A percentile compares a stretch with the other conserved stretches of the same genome.
phyloP scores from a whole-genome alignment of 2,113 vertebrate species.

The Peucedramus taeniatus region DNA sequence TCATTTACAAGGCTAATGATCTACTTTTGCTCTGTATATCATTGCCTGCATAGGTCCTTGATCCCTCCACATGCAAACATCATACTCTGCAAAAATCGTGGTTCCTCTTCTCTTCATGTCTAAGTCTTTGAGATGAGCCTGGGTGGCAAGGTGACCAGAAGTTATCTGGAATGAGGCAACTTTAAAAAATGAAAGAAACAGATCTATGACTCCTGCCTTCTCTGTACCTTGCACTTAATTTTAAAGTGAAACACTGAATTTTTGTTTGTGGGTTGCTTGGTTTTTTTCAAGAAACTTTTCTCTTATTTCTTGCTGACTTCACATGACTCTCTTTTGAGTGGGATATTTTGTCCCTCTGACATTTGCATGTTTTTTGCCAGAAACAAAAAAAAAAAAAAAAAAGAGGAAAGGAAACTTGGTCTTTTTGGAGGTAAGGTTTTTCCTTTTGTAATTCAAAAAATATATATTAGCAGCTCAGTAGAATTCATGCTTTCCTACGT shows the following conservation, averaged over 20 bases:
- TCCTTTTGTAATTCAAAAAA: background rate
- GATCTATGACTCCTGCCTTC: background rate
- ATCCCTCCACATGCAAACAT: background rate
- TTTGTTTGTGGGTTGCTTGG: background rate
- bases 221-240: background rate
- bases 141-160: background rate
- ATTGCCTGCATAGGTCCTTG: background rate
- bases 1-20: background rate
- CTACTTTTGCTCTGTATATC: background rate
- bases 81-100: background rate
- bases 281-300: background rate
- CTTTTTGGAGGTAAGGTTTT: background rate
- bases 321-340: background rate
- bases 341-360: background rate
- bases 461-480: background rate
- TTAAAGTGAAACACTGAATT: background rate
- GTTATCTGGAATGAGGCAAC: background rate
- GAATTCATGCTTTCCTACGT: background rate
- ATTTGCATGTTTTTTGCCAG: conserved; percentile 16
- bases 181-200: background rate
- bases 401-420: background rate
- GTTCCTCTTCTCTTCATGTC: background rate
- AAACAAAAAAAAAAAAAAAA: background rate
- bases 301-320: background rate
- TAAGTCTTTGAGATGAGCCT: background rate